Base-by-base conservation (phyloP, 2,888 invertebrate species). In the Parthenolecanium corni region DNA sequence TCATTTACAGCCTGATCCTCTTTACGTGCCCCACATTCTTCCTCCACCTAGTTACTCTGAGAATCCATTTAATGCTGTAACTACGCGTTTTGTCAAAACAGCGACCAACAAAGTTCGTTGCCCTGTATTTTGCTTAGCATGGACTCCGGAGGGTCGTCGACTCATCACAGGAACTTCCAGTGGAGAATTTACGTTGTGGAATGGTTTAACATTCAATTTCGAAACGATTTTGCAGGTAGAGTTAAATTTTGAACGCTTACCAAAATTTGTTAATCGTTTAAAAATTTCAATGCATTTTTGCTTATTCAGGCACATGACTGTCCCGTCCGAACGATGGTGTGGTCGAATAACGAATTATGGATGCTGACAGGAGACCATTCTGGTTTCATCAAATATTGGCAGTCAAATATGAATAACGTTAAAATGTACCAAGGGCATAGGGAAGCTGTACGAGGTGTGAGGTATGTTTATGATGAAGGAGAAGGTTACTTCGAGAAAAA, bases 371-470 rank as follows among this genome's bases (percentile, higher is more conserved):
- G 93, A 21, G 98, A 99, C 77, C 96, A 97, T 74, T 87, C 89
- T 57, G 98, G 98, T 65, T 98, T 91, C 75, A 93, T 99, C 68
- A 99, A 99, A 74, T 99, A 99, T 78, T 99, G 98, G 98, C 98
- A 99, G 80, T 93, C 95, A 70, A 99, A 99, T 77, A 99, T 99
- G 98, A 99, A 99, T 80, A 98, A 98, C 79, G 98, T 99, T 64
- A 97, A 98, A 82, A 97, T 98, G 95, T 99, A 94, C 80, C 97
- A 97, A 78, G 98, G 97, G 64, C 98, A 99, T 77, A 97, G 98
- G 83, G 98, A 99, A 81, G 92, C 98, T 68, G 88, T 99, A 70
- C 84, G 98, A 76, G 96, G 96, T 78, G 88, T 98, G 80, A 90
- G 90, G 91, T 92, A 85, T 80, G 62, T 52, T 31, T 31, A 24